phyloP scores from a whole-genome alignment of 2,113 vertebrate genomes.

The Synchiropus splendidus region DNA sequence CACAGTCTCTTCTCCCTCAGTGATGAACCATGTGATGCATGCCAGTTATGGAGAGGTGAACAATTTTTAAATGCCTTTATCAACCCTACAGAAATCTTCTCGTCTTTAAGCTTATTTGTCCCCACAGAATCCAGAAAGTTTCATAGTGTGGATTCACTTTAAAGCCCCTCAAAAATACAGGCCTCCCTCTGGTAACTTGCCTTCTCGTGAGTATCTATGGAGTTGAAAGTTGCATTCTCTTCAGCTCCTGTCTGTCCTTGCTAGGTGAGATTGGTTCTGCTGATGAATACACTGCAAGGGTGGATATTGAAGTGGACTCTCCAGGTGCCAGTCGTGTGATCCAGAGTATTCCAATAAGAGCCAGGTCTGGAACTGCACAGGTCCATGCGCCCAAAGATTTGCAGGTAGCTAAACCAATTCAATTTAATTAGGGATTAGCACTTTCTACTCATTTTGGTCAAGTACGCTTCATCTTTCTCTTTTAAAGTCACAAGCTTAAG shows the following conservation, averaged over 20 bases:
- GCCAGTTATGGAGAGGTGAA: conserved; percentile 80
- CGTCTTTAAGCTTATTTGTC: neutral
- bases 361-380: conserved; percentile 79
- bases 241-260: neutral
- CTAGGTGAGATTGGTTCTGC: conserved; percentile 73
- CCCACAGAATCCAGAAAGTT: conserved; percentile 75
- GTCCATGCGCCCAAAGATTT: conserved; percentile 85
- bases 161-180: conserved; percentile 76
- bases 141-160: conserved; percentile 86
- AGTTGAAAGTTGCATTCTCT: neutral
- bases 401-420: conserved; percentile 80
- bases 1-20: conserved; percentile 68
- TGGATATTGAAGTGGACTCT: conserved; percentile 89
- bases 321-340: conserved; percentile 80
- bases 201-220: neutral
- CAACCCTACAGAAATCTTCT: conserved; percentile 10
- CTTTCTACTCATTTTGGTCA: too few relatives aligned
- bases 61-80: too few relatives aligned
- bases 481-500: too few relatives aligned
- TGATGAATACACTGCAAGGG: conserved; percentile 78
- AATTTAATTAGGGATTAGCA: too few relatives aligned
- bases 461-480: too few relatives aligned
- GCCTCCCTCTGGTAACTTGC: conserved; percentile 70
- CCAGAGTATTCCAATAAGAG: conserved; percentile 74
- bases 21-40: conserved; percentile 86